These are phyloP conservation scores for Nephrocerus scutellatus DNA, from an alignment of 2,888 invertebrate genomes.

Conservation along the genomic window DNA sequence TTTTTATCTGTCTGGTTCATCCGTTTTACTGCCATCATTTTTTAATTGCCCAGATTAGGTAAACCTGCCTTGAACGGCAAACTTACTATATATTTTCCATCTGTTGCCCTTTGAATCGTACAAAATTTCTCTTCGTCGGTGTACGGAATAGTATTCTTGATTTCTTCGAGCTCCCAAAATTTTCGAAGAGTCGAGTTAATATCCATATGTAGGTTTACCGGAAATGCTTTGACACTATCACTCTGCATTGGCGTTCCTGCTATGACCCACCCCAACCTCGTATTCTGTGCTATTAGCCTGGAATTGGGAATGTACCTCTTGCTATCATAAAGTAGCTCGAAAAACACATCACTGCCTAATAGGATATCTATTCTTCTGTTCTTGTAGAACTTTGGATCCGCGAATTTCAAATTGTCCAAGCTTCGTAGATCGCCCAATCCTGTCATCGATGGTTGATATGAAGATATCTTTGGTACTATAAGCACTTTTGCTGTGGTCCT, in stretches of 20 bases:
- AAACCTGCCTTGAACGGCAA: constrained; percentile 12
- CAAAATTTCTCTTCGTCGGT: constrained; percentile 7
- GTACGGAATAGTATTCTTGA: neutral
- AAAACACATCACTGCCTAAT: no score
- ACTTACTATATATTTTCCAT: constrained; percentile 5
- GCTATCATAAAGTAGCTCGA: no score
- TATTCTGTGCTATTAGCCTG: neutral
- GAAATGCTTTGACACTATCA: neutral
- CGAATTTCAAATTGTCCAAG: no score
- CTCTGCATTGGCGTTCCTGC: neutral
- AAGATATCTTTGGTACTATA: no score
- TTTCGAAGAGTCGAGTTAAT: neutral
- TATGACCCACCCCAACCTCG: constrained; percentile 1
- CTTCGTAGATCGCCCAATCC: no score
- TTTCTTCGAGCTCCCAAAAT: constrained; percentile 13
- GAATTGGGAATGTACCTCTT: no score
- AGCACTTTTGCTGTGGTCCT: no score
- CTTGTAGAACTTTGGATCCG: no score
- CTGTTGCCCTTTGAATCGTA: neutral
- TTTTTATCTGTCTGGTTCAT: constrained; percentile 2
- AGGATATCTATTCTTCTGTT: no score
- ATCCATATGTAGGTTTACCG: no score
- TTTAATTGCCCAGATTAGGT: constrained; percentile 5
- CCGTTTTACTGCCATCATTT: constrained; percentile 1
- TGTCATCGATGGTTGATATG: no score